These are phyloP conservation scores for Takifugu rubripes DNA, from an alignment of 2,797 vertebrate genomes.

Conservation along the genomic window DNA sequence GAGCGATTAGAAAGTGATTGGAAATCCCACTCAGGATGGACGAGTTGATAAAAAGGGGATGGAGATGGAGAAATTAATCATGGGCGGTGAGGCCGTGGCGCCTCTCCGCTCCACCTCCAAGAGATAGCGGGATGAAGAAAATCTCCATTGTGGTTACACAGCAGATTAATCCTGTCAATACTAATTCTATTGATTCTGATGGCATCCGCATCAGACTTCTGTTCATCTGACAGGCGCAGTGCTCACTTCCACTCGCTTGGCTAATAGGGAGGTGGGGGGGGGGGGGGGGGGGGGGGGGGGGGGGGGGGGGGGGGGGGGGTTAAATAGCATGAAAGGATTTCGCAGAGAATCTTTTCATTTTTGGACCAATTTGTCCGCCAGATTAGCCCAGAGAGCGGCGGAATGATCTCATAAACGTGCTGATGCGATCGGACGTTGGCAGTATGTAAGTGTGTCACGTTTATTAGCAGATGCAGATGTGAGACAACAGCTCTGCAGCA, in stretches of 20 bases:
- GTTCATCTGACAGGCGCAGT: slow-evolving; percentile 59
- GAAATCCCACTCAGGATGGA: slow-evolving; percentile 11
- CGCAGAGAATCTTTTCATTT: slow-evolving; percentile 66
- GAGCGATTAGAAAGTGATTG: slow-evolving; percentile 27
- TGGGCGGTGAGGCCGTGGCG: slow-evolving; percentile 53
- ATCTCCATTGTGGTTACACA: slow-evolving; percentile 71
- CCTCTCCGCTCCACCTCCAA: slow-evolving; percentile 37
- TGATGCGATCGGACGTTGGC: slow-evolving; percentile 25
- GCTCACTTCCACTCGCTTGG: slow-evolving; percentile 61
- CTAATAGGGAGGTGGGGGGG: slow-evolving; percentile 65
- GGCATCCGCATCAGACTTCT: slow-evolving; percentile 63
- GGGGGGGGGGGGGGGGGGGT: slow-evolving; percentile 65
- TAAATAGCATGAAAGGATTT: slow-evolving; percentile 64
- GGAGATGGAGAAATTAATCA: slow-evolving; percentile 56
- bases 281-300: slow-evolving; percentile 65
- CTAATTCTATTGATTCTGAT: slow-evolving; percentile 75
- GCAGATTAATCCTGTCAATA: slow-evolving; percentile 73
- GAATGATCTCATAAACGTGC: slow-evolving; percentile 51
- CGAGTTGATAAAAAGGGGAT: slow-evolving; percentile 25
- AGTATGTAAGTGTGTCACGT: slow-evolving; percentile 32
- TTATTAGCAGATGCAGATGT: slow-evolving; percentile 25
- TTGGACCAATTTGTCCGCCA: slow-evolving; percentile 60
- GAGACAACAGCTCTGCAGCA: slow-evolving; percentile 7
- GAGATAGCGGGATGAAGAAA: slow-evolving; percentile 65
- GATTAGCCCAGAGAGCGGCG: slow-evolving; percentile 47